phyloP scores from a whole-genome alignment of 23 tunicate species.

The Halocynthia roretzi region DNA sequence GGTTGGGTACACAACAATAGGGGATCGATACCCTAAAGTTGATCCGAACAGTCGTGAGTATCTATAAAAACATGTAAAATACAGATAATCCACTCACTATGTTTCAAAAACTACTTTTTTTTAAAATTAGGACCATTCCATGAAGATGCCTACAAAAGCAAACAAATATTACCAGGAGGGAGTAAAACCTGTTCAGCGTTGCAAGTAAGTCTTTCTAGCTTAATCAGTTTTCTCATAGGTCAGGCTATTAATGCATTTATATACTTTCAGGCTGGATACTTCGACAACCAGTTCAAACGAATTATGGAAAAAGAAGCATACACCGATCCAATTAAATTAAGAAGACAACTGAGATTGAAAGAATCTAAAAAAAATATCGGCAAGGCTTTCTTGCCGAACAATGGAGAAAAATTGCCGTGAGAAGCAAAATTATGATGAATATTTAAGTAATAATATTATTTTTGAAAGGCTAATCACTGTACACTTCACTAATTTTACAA shows the following conservation, averaged over 20 bases:
- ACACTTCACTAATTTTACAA: too few species aligned
- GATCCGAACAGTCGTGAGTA: conserved; percentile 75
- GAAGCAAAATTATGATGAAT: neutral
- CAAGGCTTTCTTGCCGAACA: conserved; percentile 84
- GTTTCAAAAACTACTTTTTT: neutral
- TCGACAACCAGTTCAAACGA: conserved; percentile 80
- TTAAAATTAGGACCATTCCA: conserved; percentile 70
- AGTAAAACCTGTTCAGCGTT: conserved; percentile 82
- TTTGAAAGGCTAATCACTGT: neutral
- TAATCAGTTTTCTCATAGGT: neutral
- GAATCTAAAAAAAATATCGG: conserved; percentile 88
- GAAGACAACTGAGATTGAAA: conserved; percentile 75
- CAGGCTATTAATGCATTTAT: neutral
- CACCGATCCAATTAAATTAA: conserved; percentile 74
- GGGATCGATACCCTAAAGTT: conserved; percentile 95
- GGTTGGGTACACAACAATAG: conserved; percentile 90
- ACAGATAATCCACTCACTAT: neutral
- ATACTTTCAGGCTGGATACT: conserved; percentile 80
- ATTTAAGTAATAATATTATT: neutral
- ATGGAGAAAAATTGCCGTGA: conserved; percentile 76
- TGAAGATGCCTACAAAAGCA: conserved; percentile 84
- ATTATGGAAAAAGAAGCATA: conserved; percentile 98
- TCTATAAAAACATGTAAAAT: neutral
- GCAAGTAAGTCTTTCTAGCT: conserved; percentile 16
- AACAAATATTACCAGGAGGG: conserved; percentile 95